Base-by-base conservation (phyloP, 2,797 vertebrate species). In the Argya squamiceps region DNA sequence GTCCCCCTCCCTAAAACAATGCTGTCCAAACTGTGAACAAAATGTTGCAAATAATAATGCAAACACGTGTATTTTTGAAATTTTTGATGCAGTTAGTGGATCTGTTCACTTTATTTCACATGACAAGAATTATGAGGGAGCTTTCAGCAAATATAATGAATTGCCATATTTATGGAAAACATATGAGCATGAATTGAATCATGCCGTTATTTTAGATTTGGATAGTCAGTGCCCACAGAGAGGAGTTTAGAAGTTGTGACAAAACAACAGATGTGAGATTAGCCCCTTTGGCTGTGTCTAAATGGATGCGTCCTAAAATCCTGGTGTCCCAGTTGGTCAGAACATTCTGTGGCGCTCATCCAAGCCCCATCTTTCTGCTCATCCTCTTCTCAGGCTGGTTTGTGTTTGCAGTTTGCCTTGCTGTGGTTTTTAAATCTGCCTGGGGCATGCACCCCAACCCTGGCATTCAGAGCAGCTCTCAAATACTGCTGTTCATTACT, bases 251-350 rank as follows among this genome's bases (percentile, higher is more conserved):
- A 78, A 96, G 79, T 83, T 93, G 71, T 96, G 85, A 93, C 94
- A 96, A 96, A 96, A 93, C 90, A 94, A 86, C 96, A 96, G 95
- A 92, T 96, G 95, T 76, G 83, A 96, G 79, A 92, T 95, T 95
- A 94, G 93, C 80, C 90, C 88, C 93, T 92, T 95, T 95, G 88
- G 73, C 95, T 92, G 76, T 86, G 43, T 88, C 76, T 90, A n/a
- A 95, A 88, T 79, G 92, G 76, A 88, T 84, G 39, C 0, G 0
- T 92, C 96, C 77, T 95, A 47, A 95, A 95, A 94, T 86, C 50
- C 47, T 58, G 55, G 55, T 86, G 74, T 88, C 88, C 55, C 65
- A 52, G 69, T 93, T 92, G 92, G n/a, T 96, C 69, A 69, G 83
- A 92, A 92, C 30, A 76, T 85, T 47, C 58, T 32, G 65, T 74